Conservation (phyloP, 2,797 vertebrate species). For the Taenioides sp. region DNA sequence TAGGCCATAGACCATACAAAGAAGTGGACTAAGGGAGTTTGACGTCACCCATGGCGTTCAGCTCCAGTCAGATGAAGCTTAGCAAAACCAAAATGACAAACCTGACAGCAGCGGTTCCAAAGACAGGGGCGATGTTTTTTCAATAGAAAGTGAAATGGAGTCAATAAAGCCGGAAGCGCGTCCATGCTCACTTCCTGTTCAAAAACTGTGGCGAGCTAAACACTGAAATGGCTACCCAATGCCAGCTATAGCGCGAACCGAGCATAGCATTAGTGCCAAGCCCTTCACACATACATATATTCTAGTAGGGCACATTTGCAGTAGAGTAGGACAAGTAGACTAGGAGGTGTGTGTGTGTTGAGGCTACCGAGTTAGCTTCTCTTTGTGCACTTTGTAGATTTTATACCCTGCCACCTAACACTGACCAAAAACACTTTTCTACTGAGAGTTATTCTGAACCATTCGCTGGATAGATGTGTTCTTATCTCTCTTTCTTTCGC, state of each 20-base stretch:
- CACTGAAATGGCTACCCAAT: neutral
- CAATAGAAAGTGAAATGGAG: no score
- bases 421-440: conserved; percentile 76
- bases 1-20: no score
- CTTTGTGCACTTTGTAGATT: conserved; percentile 80
- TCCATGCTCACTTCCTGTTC: neutral
- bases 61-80: no score
- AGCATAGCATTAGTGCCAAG: neutral
- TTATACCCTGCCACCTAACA: conserved; percentile 76
- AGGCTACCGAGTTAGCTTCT: conserved; percentile 68
- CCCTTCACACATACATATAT: conserved; percentile 16
- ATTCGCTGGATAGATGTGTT: conserved; percentile 66
- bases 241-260: neutral
- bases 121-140: no score
- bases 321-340: conserved; percentile 64
- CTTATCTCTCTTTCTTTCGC: conserved; percentile 35
- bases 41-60: no score
- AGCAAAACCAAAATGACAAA: no score
- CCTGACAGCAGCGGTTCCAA: no score
- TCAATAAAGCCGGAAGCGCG: no score
- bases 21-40: no score
- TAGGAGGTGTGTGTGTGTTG: conserved; percentile 66
- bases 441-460: conserved; percentile 63
- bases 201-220: neutral
- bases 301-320: conserved; percentile 43